These are phyloP conservation scores for Neotragus moschatus DNA, from an alignment of 2,113 vertebrate species.

Conservation along the genomic window DNA sequence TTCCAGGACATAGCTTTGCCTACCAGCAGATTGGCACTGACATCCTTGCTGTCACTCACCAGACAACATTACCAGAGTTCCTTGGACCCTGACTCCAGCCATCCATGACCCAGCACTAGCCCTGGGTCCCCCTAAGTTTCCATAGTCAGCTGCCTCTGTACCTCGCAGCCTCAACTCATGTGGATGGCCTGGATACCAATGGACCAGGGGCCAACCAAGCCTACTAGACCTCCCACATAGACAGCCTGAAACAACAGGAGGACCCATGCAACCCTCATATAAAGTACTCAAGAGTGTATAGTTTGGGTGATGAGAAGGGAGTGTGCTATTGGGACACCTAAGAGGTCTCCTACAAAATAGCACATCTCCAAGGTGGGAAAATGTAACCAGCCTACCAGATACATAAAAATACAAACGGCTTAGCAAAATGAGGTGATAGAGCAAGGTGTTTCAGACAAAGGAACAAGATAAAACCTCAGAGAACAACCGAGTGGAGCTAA, in stretches of 20 bases:
- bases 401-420: background rate
- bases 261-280: background rate
- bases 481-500: background rate
- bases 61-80: background rate
- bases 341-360: background rate
- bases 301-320: background rate
- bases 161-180: background rate
- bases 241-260: background rate
- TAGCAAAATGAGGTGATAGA: background rate
- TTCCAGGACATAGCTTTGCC: background rate
- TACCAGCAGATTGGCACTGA: background rate
- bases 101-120: background rate
- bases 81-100: background rate
- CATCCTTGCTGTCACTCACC: background rate
- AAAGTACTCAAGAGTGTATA: background rate
- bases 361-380: background rate
- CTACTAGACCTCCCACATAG: background rate
- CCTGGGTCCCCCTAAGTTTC: background rate
- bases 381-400: background rate
- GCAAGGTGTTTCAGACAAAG: background rate
- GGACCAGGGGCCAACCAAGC: background rate
- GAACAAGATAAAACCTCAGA: background rate
- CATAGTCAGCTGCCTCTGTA: background rate
- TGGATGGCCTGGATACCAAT: background rate
- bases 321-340: background rate